Base-by-base conservation (phyloP, 1,140 invertebrate species). In the Temnothorax curvispinosus region DNA sequence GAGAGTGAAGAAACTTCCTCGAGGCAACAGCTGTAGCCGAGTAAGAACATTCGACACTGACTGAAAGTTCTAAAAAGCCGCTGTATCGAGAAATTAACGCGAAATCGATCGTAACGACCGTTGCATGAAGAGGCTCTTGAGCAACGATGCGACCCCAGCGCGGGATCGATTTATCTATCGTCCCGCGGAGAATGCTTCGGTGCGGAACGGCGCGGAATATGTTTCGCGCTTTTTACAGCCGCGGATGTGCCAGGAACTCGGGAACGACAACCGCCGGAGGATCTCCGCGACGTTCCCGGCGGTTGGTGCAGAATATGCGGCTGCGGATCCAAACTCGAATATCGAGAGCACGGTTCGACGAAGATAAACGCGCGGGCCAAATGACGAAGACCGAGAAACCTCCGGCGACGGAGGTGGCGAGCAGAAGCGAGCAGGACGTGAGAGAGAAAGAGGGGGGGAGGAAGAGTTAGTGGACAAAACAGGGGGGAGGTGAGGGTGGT, bases 331-430 rank as follows among this genome's bases (percentile, higher is more conserved):
- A 65, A 21, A 13, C 65, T 35, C 69, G 21, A 27, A 65, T 62
- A 41, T 88, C 65, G 85, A 74, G 88, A 72, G 54, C 35, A 50
- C 44, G 74, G 38, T 38, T 44, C 38, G 76, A 89, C 81, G 75
- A 86, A 89, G 87, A 89, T 82, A 64, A 89, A 86, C 87, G 87
- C 75, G 76, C 88, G 85, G 69, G 41, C 88, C 82, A 65, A 87
- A 89, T 50, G 84, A 64, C 71, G 72, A n/a, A 87, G 65, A 78
- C 18, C 67, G 41, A 82, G 80, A 38, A 82, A 82, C 18, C 54
- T 82, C 18, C 18, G 4, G 41, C 41, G 52, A 32, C 47, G 47
- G 47, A 71, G 52, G 69, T 54, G 81, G 72, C 72, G 82, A 85
- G 56, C 32, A 76, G 72, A n/a, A 85, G 35, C 84, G 60, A 9